Base-by-base conservation (phyloP, 2,113 vertebrate genomes). In the Baryphthengus martii region DNA sequence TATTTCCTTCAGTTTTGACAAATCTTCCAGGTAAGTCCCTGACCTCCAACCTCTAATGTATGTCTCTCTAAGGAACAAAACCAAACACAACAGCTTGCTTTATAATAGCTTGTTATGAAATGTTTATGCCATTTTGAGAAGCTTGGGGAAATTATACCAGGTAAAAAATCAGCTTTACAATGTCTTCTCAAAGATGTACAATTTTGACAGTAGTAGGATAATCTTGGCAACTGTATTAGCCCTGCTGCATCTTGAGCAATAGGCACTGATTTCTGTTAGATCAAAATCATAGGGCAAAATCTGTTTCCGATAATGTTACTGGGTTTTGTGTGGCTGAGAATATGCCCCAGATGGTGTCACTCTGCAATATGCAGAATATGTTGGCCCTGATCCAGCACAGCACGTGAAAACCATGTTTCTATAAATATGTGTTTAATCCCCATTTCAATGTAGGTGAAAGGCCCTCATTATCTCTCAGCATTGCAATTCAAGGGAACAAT, bases 241-340 rank as follows among this genome's bases (percentile, higher is more conserved):
- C 70, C 52, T 84, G 37, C 61, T 86, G 44, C 52, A 26, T 86
- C n/a, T 85, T 72, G 39, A 28, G 73, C 83, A 84, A 65, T 19
- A 94, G 37, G 9, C 65, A 81, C 49, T 62, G 82, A 65, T 63
- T 94, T 90, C 40, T 4, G 6, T 50, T 65, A 73, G 75, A 65
- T 90, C n/a, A 71, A 96, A 86, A 87, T 59, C 61, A 33, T 16
- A 65, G 37, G 40, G 19, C 9, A 75, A 85, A 95, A 95, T 94
- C 88, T 95, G 76, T 67, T 96, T 92, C 70, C 65, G 76, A 93
- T 95, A 70, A 73, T 12, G 7, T 72, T 72, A 13, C 83, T 79
- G 88, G 17, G 25, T 68, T 96, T 84, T 75, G 79, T 56, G 40
- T n/a, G 15, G 9, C 49, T 78, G 68, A 72, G 83, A 84, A 87